phyloP scores from a whole-genome alignment of 2,888 invertebrate species.

The Phortica okadai region DNA sequence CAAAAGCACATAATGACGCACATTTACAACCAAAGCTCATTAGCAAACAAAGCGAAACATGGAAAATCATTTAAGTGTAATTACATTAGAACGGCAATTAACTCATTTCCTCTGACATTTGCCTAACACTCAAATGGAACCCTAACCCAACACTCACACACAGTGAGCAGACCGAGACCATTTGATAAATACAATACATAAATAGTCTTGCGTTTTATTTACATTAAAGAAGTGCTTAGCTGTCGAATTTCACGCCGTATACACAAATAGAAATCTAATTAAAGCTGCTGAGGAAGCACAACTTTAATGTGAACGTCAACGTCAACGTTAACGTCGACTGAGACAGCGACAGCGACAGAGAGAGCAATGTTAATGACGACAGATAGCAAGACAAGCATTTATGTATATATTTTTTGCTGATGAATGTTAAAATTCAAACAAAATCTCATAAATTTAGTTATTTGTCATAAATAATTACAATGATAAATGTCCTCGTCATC shows the following conservation, averaged over 20 bases:
- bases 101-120: slow-evolving; percentile 11
- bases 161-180: neutral
- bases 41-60: slow-evolving; percentile 17
- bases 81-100: slow-evolving; percentile 23
- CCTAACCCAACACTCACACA: neutral
- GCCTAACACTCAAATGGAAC: slow-evolving; percentile 5
- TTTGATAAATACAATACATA: too few relatives aligned
- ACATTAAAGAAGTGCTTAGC: neutral
- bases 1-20: neutral
- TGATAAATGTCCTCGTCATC: slow-evolving; percentile 7
- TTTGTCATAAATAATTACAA: slow-evolving; percentile 20
- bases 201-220: neutral
- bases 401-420: slow-evolving; percentile 1
- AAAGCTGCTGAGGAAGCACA: neutral
- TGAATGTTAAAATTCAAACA: slow-evolving; percentile 6
- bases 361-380: neutral
- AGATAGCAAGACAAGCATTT: neutral
- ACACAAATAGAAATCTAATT: neutral
- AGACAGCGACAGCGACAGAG: neutral
- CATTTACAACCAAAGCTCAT: neutral
- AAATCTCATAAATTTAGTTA: slow-evolving; percentile 22
- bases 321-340: neutral
- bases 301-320: neutral
- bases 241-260: neutral
- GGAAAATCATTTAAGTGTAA: slow-evolving; percentile 29